These are phyloP conservation scores for Diadema setosum DNA, from an alignment of 35 echinoderm and acorn worm genomes.

Conservation along the genomic window DNA sequence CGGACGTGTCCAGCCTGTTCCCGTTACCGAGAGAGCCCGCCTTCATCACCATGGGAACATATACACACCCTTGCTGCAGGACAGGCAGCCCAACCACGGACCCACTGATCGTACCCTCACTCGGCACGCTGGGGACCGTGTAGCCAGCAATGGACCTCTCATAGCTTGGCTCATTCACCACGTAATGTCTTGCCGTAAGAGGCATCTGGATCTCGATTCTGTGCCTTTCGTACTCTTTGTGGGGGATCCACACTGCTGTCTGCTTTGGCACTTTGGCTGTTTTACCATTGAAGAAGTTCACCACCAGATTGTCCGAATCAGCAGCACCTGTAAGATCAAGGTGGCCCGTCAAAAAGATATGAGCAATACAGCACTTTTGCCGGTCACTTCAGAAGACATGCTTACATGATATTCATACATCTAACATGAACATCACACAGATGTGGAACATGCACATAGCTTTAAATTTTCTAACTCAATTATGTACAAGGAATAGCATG, in stretches of 20 bases:
- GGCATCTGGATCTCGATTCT: conserved; percentile 93
- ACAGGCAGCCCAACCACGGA: neutral
- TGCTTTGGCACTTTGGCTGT: conserved; percentile 73
- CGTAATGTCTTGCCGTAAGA: conserved; percentile 54
- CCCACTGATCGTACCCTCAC: neutral
- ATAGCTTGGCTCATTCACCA: conserved; percentile 51
- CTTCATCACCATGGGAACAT: conserved; percentile 18
- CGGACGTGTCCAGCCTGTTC: neutral
- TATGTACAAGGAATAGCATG: too few species aligned
- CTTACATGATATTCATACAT: too few species aligned
- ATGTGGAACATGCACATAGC: too few species aligned
- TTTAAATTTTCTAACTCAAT: too few species aligned
- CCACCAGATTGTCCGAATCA: conserved; percentile 69
- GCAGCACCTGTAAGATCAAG: conserved; percentile 64
- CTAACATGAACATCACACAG: too few species aligned
- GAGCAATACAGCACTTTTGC: too few species aligned
- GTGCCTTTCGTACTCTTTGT: conserved; percentile 62
- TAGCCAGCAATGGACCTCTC: conserved; percentile 36
- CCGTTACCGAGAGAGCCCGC: neutral
- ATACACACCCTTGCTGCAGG: conserved; percentile 5
- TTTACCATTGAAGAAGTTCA: conserved; percentile 89
- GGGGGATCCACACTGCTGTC: conserved; percentile 66
- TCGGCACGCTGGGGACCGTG: neutral
- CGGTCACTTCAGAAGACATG: too few species aligned
- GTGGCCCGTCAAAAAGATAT: too few species aligned